phyloP scores from a whole-genome alignment of 2,888 invertebrate genomes.

The Willowsia nigromaculata region DNA sequence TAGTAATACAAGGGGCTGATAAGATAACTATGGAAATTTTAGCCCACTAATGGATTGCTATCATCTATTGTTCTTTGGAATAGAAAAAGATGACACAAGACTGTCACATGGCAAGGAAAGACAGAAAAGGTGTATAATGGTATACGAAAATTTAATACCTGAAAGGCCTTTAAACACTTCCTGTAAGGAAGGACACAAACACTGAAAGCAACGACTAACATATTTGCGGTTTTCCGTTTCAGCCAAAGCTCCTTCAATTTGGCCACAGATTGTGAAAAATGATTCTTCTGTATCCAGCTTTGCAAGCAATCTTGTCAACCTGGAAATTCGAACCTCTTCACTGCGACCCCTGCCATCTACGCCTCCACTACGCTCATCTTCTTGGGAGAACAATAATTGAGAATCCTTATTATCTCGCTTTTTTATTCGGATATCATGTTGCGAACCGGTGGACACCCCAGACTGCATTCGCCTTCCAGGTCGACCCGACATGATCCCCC shows the following conservation, averaged over 20 bases:
- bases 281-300: constrained; percentile 71
- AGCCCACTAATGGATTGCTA: too few relatives aligned
- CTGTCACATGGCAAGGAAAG: too few relatives aligned
- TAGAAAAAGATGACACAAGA: too few relatives aligned
- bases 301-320: constrained; percentile 66
- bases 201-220: constrained; percentile 72
- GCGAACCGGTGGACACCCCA: constrained; percentile 15
- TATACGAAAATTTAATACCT: constrained; percentile 55
- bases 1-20: too few relatives aligned
- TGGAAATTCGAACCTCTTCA: constrained; percentile 73
- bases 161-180: constrained; percentile 72
- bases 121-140: background rate
- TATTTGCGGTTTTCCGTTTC: constrained; percentile 75
- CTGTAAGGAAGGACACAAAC: constrained; percentile 65
- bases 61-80: too few relatives aligned
- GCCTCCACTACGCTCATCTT: constrained; percentile 29
- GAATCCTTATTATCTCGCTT: constrained; percentile 1
- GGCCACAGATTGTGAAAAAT: constrained; percentile 69
- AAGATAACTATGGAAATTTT: too few relatives aligned
- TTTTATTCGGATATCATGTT: constrained; percentile 25
- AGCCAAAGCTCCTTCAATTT: constrained; percentile 72
- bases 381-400: background rate
- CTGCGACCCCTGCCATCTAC: constrained; percentile 28
- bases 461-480: constrained; percentile 46
- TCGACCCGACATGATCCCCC: constrained; percentile 53